Conservation (phyloP, 2,888 invertebrate genomes). For the Dysmachus trigonus region DNA sequence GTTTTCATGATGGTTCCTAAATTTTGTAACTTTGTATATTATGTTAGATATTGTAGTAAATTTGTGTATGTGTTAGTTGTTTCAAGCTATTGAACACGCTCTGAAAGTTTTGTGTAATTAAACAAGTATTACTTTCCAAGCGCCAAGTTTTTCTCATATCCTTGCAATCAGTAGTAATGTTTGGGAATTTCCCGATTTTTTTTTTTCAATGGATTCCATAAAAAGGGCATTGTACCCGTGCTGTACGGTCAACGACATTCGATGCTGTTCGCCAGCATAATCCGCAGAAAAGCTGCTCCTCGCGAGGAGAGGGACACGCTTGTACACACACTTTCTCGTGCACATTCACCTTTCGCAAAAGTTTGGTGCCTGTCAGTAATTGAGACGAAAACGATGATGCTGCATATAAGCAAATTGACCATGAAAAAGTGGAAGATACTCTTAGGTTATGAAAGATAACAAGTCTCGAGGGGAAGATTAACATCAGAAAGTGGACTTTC, state of each 20-base stretch:
- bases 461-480: neutral
- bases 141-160: neutral
- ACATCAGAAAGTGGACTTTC: slow-evolving; percentile 3
- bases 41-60: no score
- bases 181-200: neutral
- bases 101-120: no score
- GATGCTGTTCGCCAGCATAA: slow-evolving; percentile 7
- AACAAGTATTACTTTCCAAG: neutral
- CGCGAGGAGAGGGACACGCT: neutral
- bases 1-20: no score
- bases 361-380: slow-evolving; percentile 17
- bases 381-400: slow-evolving; percentile 14
- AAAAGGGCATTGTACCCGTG: slow-evolving; percentile 46
- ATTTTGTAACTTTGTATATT: no score
- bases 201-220: neutral
- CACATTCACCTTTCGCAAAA: slow-evolving; percentile 15
- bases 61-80: no score
- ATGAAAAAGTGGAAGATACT: slow-evolving; percentile 10
- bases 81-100: no score
- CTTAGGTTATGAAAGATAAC: neutral
- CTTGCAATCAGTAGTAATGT: neutral
- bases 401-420: slow-evolving; percentile 26
- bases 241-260: slow-evolving; percentile 45
- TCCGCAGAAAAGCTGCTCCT: neutral
- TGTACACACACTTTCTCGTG: neutral